Evolutionary conservation across 2,888 invertebrate genomes (phyloP).

Genomic region (Phortica magna): DNA sequence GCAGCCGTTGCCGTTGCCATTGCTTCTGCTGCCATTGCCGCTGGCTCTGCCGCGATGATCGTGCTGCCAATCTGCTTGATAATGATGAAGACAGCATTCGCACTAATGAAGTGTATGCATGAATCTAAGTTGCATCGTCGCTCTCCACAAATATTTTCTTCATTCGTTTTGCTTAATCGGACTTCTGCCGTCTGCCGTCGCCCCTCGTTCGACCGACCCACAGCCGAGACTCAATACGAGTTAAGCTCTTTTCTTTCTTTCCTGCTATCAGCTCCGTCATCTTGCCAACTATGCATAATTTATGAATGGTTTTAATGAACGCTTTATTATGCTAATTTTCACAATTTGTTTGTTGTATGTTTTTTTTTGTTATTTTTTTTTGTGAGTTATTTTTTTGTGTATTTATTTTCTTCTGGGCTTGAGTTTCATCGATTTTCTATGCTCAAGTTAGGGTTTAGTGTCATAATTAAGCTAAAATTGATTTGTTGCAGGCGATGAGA

Average conservation of each 20-base stretch:
- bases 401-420: background rate
- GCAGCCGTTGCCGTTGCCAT: background rate
- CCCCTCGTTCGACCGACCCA: background rate
- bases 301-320: constrained; percentile 60
- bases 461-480: constrained; percentile 71
- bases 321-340: constrained; percentile 68
- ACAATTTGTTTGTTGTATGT: constrained; percentile 59
- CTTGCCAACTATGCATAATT: constrained; percentile 64
- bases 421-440: constrained; percentile 24
- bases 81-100: constrained; percentile 47
- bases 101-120: constrained; percentile 71
- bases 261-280: constrained; percentile 38
- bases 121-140: constrained; percentile 21
- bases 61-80: background rate
- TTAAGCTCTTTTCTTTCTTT: background rate
- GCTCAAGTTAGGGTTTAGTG: constrained; percentile 58
- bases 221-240: background rate
- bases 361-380: background rate
- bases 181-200: background rate
- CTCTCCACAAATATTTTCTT: constrained; percentile 19
- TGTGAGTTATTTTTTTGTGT: background rate
- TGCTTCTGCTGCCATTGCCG: background rate
- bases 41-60: background rate
- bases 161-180: background rate
- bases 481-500: constrained; percentile 62